These are phyloP conservation scores for Serripes groenlandicus DNA, from an alignment of 2,888 invertebrate genomes.

Conservation along the genomic window DNA sequence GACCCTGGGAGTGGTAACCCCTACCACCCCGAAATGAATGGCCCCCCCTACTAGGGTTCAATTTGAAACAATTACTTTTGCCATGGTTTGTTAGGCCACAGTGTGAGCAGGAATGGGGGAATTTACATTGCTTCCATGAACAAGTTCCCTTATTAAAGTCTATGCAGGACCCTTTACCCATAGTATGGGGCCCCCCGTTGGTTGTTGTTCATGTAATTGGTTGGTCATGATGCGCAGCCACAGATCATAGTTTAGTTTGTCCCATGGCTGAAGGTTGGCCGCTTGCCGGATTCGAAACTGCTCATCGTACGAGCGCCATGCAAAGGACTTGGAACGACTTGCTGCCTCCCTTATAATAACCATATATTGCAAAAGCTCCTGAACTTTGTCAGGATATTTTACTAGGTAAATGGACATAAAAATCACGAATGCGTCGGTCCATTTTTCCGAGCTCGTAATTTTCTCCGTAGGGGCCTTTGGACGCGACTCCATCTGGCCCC, in stretches of 20 bases:
- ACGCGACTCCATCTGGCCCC: background rate
- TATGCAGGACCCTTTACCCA: background rate
- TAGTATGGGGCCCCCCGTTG: background rate
- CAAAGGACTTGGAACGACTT: background rate
- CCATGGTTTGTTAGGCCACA: constrained; percentile 5
- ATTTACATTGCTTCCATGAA: constrained; percentile 5
- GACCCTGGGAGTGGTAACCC: background rate
- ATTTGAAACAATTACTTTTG: background rate
- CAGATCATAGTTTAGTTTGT: background rate
- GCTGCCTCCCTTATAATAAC: constrained; percentile 43
- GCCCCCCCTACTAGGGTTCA: background rate
- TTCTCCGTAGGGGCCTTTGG: constrained; percentile 3
- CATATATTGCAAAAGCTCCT: constrained; percentile 47
- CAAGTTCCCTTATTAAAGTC: constrained; percentile 18
- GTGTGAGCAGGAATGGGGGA: background rate
- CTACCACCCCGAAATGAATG: background rate
- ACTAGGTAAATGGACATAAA: constrained; percentile 13
- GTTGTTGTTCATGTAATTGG: no score
- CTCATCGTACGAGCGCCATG: constrained; percentile 27
- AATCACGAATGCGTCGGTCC: constrained; percentile 55
- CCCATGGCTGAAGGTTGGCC: background rate
- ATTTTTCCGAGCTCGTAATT: constrained; percentile 42
- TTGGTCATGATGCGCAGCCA: constrained; percentile 22
- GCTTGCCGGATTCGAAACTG: constrained; percentile 29
- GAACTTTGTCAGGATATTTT: constrained; percentile 8